phyloP scores from a whole-genome alignment of 2,113 vertebrate species.

The Tor tambroides region DNA sequence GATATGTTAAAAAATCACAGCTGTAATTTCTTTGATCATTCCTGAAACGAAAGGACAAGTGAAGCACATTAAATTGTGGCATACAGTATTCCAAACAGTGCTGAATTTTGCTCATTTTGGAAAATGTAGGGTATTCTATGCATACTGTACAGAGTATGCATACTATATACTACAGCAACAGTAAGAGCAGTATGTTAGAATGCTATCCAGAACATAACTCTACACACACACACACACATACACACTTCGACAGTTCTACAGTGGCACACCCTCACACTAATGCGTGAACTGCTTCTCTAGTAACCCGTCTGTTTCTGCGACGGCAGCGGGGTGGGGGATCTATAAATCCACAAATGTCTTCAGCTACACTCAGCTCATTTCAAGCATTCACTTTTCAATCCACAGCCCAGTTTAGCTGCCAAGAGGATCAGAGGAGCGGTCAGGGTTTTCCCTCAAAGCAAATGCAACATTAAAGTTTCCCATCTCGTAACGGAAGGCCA shows the following conservation, averaged over 20 bases:
- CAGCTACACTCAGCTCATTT: constrained; percentile 37
- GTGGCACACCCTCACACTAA: neutral
- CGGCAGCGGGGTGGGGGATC: constrained; percentile 43
- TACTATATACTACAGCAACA: neutral
- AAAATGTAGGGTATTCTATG: neutral
- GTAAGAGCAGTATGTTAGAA: neutral
- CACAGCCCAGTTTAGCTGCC: constrained; percentile 41
- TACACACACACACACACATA: constrained; percentile 1
- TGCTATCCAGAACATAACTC: neutral
- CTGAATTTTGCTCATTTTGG: neutral
- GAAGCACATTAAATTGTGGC: no score
- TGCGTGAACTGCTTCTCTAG: neutral
- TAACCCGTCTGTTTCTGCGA: constrained; percentile 51
- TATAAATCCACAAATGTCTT: constrained; percentile 40
- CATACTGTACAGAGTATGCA: neutral
- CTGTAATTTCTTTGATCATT: no score
- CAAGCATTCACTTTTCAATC: constrained; percentile 24
- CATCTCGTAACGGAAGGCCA: constrained; percentile 1
- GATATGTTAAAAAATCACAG: no score
- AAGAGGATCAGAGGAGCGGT: constrained; percentile 1
- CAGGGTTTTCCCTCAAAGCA: constrained; percentile 22
- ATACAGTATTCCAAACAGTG: neutral
- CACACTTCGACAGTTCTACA: neutral
- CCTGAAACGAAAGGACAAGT: no score
- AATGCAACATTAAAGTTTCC: constrained; percentile 28